phyloP scores from a whole-genome alignment of 2,797 vertebrate genomes.

The Amblyraja radiata region DNA sequence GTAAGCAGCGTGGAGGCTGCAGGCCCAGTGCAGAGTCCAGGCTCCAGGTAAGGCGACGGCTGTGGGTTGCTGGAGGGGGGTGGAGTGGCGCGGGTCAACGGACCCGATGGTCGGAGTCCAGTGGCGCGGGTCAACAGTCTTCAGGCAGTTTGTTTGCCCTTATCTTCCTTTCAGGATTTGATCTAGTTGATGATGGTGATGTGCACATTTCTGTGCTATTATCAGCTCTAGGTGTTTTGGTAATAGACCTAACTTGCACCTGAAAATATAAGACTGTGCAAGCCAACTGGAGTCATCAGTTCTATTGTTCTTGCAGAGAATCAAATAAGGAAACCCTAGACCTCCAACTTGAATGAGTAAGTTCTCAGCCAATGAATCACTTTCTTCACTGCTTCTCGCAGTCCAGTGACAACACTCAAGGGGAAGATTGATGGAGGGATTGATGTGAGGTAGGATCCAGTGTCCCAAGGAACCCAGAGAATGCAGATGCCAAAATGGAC shows the following conservation, averaged over 20 bases:
- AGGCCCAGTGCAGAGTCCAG: too few relatives aligned
- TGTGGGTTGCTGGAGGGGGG: too few relatives aligned
- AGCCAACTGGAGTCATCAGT: not conserved
- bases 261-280: not conserved
- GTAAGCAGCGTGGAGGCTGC: too few relatives aligned
- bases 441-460: not conserved
- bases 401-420: not conserved
- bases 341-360: not conserved
- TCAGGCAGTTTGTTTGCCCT: too few relatives aligned
- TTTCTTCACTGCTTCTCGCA: not conserved
- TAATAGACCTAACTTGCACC: not conserved
- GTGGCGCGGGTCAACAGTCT: too few relatives aligned
- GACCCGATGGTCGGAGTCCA: too few relatives aligned
- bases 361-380: not conserved
- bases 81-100: too few relatives aligned
- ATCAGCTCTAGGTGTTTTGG: not conserved
- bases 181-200: too few relatives aligned
- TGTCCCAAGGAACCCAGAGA: not conserved
- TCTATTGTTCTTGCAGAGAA: not conserved
- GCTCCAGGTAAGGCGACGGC: too few relatives aligned
- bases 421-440: not conserved
- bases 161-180: too few relatives aligned
- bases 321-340: not conserved
- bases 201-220: not conserved
- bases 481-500: not conserved